Evolutionary conservation across 2,888 invertebrate genomes (phyloP), one percentile per base, ranked within the genome.

Genomic region (Patella depressa): DNA sequence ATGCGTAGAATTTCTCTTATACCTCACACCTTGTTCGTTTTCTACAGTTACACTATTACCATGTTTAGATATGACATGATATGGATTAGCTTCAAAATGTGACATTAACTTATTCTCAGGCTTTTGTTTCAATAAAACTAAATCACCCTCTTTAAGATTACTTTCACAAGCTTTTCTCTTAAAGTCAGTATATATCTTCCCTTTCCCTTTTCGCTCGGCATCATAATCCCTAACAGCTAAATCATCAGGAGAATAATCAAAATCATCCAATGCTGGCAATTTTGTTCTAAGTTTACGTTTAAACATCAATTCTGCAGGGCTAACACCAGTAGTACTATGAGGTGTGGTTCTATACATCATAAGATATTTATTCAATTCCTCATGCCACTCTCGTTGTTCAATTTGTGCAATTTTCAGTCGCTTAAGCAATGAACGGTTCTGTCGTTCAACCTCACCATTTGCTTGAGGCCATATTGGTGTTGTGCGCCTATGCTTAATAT

Each of bases 311-410:
- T 79, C 74, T 14, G 79, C 70, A 45, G 81, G 78, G 65, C 55
- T 73, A n/a, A 65, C 74, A 45, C 81, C 81, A 71, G 81, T 81
- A 53, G 79, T 75, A 9, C n/a, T 70, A 71, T 80, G 81, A 45
- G 80, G 79, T n/a, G 80, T 81, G 3, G 75, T 70, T n/a, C 73
- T 57, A 73, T 80, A 81, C 17, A 72, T 59, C n/a, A 76, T 19
- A 34, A 78, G n/a, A 55, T 59, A 78, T 55, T 79, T 78, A 15
- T 72, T 4, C 17, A 79, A 17, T 59, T 81, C 79, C 14, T 29
- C 53, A 57, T 59, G 59, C 78, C 76, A 80, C 17, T 76, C 76
- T 72, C 54, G 55, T 11, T 73, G 54, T 69, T 81, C 74, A 54
- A 57, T 73, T 24, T 81, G 77, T 7, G 78, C 76, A 14, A 78